A percentile compares a stretch with the other conserved stretches of the same genome.
Conservation (phyloP, 2,888 invertebrate genomes). For the Tinea semifulvella region DNA sequence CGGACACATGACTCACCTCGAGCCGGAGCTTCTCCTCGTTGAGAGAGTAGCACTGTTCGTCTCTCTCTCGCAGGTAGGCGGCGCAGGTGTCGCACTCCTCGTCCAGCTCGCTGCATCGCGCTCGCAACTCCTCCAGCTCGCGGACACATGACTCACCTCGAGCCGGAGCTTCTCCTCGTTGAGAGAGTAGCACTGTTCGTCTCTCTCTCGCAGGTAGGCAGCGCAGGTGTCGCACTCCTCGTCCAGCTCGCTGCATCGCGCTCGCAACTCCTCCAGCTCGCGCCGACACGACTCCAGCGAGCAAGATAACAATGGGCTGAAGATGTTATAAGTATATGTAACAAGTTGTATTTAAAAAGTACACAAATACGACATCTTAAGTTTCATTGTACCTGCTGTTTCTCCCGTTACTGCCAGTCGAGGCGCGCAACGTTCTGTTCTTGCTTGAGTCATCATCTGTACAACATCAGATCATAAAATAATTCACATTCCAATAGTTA, state of each 20-base stretch:
- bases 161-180: conserved; percentile 37
- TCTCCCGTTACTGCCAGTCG: no score
- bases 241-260: conserved; percentile 47
- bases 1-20: conserved; percentile 29
- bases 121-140: conserved; percentile 43
- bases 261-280: conserved; percentile 43
- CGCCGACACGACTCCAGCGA: background rate
- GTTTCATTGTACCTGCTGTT: no score
- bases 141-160: conserved; percentile 29
- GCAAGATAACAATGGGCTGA: no score
- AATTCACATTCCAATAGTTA: no score
- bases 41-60: conserved; percentile 38
- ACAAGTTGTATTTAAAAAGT: no score
- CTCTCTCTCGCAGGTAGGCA: conserved; percentile 42
- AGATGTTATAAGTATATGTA: no score
- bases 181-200: conserved; percentile 37
- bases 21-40: conserved; percentile 37
- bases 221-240: conserved; percentile 58
- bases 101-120: conserved; percentile 47
- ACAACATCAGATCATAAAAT: no score
- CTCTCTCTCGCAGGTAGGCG: conserved; percentile 42
- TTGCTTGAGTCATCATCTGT: no score
- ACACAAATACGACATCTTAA: no score
- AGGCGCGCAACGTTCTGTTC: no score
- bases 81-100: conserved; percentile 59